Evolutionary conservation across 1,140 invertebrate species (phyloP), one percentile per base, ranked within the genome.

Genomic region (Rhysida immarginata): DNA sequence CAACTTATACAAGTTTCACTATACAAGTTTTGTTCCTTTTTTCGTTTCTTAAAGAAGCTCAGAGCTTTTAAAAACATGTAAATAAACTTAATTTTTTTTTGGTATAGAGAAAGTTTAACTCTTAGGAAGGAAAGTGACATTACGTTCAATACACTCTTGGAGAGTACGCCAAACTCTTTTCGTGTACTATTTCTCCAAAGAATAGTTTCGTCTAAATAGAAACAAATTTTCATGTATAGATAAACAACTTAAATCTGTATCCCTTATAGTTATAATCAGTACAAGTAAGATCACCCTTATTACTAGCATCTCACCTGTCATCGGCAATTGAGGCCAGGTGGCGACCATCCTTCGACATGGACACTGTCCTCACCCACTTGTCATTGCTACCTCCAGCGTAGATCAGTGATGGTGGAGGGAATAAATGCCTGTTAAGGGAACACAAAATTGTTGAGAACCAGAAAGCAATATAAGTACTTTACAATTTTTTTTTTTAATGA

Each of bases 221-320:
- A 52, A 3, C 11, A 46, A 1, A 41, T 35, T 29, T 55, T 27
- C 29, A 18, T 16, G 21, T 20, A 18, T 26, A 26, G 25, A 50
- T 14, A 20, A 57, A 13, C 35, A 27, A 16, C n/a, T 41, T 13
- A 11, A 41, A 41, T 13, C 11, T 41, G 35, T 13, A 41, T 41
- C n/a, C n/a, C n/a, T 41, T 41, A 41, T 13, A 13, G 35, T 41
- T 13, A 41, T 13, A 41, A 41, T 41, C 11, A n/a, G n/a, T 41
- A n/a, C n/a, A n/a, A n/a, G 35, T 41, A 11, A 64, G n/a, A n/a
- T n/a, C n/a, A n/a, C n/a, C n/a, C n/a, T n/a, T n/a, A n/a, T n/a
- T n/a, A n/a, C n/a, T n/a, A n/a, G n/a, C n/a, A n/a, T n/a, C 66
- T 66, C 66, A 76, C 74, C 74, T 70, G 65, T 77, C 76, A 69